phyloP scores from a whole-genome alignment of 2,797 vertebrate species.

The Ciconia nigra region DNA sequence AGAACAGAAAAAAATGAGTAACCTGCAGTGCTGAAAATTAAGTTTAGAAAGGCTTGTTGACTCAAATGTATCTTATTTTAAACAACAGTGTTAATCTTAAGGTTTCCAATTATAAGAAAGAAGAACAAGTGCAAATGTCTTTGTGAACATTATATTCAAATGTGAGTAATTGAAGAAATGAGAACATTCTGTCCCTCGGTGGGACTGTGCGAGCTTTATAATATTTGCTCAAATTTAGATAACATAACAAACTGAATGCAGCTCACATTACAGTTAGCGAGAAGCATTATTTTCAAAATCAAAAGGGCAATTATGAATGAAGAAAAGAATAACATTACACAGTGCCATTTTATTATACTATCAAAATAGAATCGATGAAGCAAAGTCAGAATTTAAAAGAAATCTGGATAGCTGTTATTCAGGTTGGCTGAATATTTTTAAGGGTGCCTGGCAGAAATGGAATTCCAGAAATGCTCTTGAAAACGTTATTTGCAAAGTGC shows the following conservation, averaged over 20 bases:
- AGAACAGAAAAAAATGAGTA: neutral
- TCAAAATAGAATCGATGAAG: conserved; percentile 35
- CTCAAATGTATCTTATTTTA: neutral
- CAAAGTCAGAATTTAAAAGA: neutral
- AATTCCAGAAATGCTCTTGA: conserved; percentile 35
- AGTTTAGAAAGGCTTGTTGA: neutral
- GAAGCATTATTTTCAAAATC: conserved; percentile 68
- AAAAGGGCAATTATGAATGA: conserved; percentile 64
- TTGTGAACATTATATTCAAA: conserved; percentile 48
- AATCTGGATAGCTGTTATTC: conserved; percentile 22
- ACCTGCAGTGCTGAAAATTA: neutral
- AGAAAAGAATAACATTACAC: conserved; percentile 51
- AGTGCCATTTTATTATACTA: conserved; percentile 26
- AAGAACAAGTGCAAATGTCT: conserved; percentile 27
- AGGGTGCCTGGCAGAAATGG: neutral
- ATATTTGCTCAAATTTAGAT: conserved; percentile 62
- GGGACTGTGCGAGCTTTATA: neutral
- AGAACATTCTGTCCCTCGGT: conserved; percentile 49
- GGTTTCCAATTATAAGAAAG: conserved; percentile 33
- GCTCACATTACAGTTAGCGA: conserved; percentile 53
- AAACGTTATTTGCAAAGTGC: conserved; percentile 4
- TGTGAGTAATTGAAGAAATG: conserved; percentile 50
- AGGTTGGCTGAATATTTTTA: neutral
- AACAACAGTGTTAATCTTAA: neutral
- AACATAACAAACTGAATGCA: conserved; percentile 60